Base-by-base conservation (phyloP, 2,113 vertebrate species). In the Oreotrochilus melanogaster region DNA sequence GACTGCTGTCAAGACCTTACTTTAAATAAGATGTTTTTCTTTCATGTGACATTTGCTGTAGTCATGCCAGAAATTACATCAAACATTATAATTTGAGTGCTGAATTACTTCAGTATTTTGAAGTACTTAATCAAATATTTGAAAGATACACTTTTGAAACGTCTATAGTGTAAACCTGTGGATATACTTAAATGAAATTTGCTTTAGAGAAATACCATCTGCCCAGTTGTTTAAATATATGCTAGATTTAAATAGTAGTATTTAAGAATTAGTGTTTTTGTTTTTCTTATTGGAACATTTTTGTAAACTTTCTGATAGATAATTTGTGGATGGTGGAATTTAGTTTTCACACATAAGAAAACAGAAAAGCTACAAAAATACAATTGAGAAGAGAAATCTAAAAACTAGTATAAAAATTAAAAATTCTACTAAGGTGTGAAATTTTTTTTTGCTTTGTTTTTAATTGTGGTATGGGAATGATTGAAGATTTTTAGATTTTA, bases 51-150 rank as follows among this genome's bases (percentile, higher is more conserved):
- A 89, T 92, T 97, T 97, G 90, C 92, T 95, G 81, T 84, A 76
- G 60, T 86, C 78, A 91, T 97, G 95, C 98, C 97, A 98, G 96
- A 96, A 95, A 97, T 97, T 85, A 97, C 96, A 97, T 97, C 94
- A 97, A 97, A 97, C 71, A 72, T 79, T 96, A 81, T 84, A 70
- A 95, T 95, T 96, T 90, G 84, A 95, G 78, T 90, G 61, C 93
- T 93, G 91, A 96, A 88, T 97, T 96, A 95, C 88, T 95, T 97
- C 89, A 95, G 50, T 86, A 93, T 97, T 96, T 97, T 97, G 66
- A 92, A 96, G 80, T 93, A 96, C 78, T 96, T 96, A 96, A 95
- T 98, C 92, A 97, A 97, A 93, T 95, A 95, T 96, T 97, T 94
- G 83, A 91, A 96, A 88, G 24, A 89, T 85, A 74, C 16, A 94